Evolutionary conservation across 2,888 invertebrate genomes (phyloP), one percentile per base, ranked within the genome.

Genomic region (Lacanobia wlatinum): DNA sequence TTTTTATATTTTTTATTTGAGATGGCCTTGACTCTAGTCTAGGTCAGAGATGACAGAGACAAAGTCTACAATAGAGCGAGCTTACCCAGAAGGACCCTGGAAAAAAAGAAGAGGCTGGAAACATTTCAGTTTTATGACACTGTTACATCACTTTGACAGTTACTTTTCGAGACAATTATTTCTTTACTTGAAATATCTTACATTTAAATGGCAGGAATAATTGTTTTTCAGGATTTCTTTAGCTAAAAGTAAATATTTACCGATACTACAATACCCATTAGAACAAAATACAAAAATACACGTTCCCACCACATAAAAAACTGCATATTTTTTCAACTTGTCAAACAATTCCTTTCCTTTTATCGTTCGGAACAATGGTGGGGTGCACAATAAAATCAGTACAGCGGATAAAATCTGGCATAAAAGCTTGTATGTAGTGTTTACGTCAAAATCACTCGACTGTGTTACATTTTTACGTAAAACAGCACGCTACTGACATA

Each of bases 361-460:
- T 70, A 62, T 28, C 43, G 43, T 70, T 50, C 43, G 28, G 38
- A 70, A 75, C 71, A 70, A 70, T 66, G 50, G 70, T n/a, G 53
- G 1, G 12, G 16, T 16, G 9, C 0, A 77, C 77, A 81, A 66
- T 76, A 53, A 76, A 76, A 81, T 81, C 77, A 66, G 58, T 40
- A 38, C 21, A 58, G 65, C 58, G 65, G 38, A 70, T 64, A 43
- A 66, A 81, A 65, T 62, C 21, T n/a, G 34, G 21, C 58, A 52
- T 70, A 58, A 70, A 81, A 55, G 59, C 82, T 5, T 65, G 56
- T 52, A 58, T 46, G 10, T 16, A 52, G 46, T 63, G 48, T 73
- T 79, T 46, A 66, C 23, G 76, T 78, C 65, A 53, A 1, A 58
- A 38, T 34, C 82, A 62, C 16, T 81, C 53, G 40, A 46, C 60